phyloP scores from a whole-genome alignment of 2,888 invertebrate genomes.

The Drosophila kuntzei region DNA sequence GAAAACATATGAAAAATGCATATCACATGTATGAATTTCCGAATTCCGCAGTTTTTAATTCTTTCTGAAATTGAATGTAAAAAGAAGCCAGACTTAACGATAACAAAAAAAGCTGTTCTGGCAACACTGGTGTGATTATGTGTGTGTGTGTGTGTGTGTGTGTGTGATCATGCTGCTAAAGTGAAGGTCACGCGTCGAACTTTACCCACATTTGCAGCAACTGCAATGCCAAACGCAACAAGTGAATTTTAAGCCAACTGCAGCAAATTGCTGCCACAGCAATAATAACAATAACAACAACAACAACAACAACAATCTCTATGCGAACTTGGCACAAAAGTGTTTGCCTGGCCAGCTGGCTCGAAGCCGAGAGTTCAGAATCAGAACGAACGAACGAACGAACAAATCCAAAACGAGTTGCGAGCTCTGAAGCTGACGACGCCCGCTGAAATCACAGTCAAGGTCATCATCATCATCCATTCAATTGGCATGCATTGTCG shows the following conservation, averaged over 20 bases:
- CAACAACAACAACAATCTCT: slow-evolving; percentile 20
- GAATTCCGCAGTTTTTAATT: too few species aligned
- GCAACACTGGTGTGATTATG: not conserved
- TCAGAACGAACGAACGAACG: slow-evolving; percentile 43
- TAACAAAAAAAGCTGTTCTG: not conserved
- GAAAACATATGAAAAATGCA: too few species aligned
- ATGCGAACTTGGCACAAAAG: slow-evolving; percentile 74
- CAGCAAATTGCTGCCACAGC: slow-evolving; percentile 54
- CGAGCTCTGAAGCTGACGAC: slow-evolving; percentile 24
- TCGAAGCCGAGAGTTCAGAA: slow-evolving; percentile 37
- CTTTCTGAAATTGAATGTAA: not conserved
- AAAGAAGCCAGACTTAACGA: not conserved
- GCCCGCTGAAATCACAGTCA: slow-evolving; percentile 71
- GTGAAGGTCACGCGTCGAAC: slow-evolving; percentile 81
- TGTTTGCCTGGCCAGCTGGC: slow-evolving; percentile 44
- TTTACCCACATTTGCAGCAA: slow-evolving; percentile 80
- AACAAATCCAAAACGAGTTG: slow-evolving; percentile 47
- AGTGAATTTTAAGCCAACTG: slow-evolving; percentile 63
- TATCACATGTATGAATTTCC: too few species aligned
- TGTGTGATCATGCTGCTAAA: slow-evolving; percentile 56
- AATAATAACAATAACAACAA: slow-evolving; percentile 27
- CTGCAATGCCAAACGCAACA: slow-evolving; percentile 57
- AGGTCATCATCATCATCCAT: slow-evolving; percentile 51
- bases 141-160: slow-evolving; percentile 7
- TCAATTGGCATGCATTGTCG: slow-evolving; percentile 21